A percentile compares a stretch with the other conserved stretches of the same genome.
phyloP scores from a whole-genome alignment of 2,113 vertebrate genomes.

The Perca flavescens region DNA sequence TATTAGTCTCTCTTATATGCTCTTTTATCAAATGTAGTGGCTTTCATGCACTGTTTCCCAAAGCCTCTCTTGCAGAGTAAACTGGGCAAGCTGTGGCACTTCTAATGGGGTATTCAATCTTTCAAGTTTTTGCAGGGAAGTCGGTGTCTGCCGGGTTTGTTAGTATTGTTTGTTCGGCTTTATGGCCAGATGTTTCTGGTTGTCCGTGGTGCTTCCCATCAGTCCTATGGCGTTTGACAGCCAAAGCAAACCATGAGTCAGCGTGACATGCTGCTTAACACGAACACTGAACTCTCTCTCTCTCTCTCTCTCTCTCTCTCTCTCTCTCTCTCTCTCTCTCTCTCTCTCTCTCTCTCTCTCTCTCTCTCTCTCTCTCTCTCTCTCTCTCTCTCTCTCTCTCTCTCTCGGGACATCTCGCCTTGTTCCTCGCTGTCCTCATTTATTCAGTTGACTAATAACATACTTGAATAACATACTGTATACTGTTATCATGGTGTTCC shows the following conservation, averaged over 20 bases:
- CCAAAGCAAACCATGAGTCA: constrained; percentile 48
- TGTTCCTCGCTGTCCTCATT: not conserved
- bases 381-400: too few relatives aligned
- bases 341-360: too few relatives aligned
- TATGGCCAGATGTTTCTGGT: constrained; percentile 65
- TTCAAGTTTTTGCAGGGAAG: constrained; percentile 24
- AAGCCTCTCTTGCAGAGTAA: constrained; percentile 49
- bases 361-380: too few relatives aligned
- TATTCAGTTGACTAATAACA: not conserved
- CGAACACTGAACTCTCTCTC: not conserved
- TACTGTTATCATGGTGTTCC: constrained; percentile 8
- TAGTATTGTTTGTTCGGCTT: constrained; percentile 39
- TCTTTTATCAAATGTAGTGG: not conserved
- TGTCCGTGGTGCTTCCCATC: constrained; percentile 50
- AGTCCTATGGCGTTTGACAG: constrained; percentile 22
- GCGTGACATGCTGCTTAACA: constrained; percentile 32
- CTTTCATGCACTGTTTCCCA: not conserved
- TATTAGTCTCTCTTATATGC: not conserved
- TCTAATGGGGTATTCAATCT: constrained; percentile 49
- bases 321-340: too few relatives aligned
- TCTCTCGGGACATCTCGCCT: not conserved
- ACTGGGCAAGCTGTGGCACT: constrained; percentile 54
- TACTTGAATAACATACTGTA: too few relatives aligned
- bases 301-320: not conserved
- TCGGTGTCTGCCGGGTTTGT: constrained; percentile 9